A percentile compares a stretch with the other conserved stretches of the same genome.
Conservation (phyloP, 1,140 invertebrate genomes). For the Ceratitis capitata region DNA sequence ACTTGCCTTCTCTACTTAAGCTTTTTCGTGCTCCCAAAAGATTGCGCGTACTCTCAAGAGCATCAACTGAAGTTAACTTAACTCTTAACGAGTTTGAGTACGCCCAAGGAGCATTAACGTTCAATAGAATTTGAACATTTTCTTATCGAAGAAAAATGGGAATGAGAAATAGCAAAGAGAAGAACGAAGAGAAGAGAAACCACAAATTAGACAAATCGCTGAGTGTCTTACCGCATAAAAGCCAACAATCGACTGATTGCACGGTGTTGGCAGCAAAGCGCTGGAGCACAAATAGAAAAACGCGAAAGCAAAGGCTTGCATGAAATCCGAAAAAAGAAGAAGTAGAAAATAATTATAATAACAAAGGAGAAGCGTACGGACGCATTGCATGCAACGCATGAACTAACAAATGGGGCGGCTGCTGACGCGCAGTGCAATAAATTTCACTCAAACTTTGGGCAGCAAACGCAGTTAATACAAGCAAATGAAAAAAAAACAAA, state of each 20-base stretch:
- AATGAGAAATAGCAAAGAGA: too few relatives aligned
- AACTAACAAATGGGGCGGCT: slow-evolving; percentile 33
- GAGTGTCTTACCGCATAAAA: background rate
- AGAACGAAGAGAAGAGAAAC: background rate
- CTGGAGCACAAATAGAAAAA: background rate
- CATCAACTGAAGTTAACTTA: background rate
- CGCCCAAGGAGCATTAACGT: background rate
- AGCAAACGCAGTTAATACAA: background rate
- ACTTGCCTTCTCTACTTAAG: too few relatives aligned
- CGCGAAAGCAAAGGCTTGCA: too few relatives aligned
- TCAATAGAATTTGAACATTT: background rate
- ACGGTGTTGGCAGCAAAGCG: background rate
- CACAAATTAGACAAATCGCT: background rate
- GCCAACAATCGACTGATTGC: slow-evolving; percentile 20
- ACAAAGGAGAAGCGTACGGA: background rate
- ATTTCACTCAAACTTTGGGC: slow-evolving; percentile 16
- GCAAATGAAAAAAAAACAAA: background rate
- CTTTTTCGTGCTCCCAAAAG: too few relatives aligned
- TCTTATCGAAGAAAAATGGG: background rate
- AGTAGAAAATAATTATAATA: background rate
- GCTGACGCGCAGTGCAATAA: slow-evolving; percentile 30
- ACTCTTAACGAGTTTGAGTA: background rate
- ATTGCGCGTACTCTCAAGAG: background rate
- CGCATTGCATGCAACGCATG: slow-evolving; percentile 29
- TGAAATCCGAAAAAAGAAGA: background rate